These are phyloP conservation scores for Acyrthosiphon pisum DNA, from an alignment of 1,140 invertebrate genomes.

Conservation along the genomic window DNA sequence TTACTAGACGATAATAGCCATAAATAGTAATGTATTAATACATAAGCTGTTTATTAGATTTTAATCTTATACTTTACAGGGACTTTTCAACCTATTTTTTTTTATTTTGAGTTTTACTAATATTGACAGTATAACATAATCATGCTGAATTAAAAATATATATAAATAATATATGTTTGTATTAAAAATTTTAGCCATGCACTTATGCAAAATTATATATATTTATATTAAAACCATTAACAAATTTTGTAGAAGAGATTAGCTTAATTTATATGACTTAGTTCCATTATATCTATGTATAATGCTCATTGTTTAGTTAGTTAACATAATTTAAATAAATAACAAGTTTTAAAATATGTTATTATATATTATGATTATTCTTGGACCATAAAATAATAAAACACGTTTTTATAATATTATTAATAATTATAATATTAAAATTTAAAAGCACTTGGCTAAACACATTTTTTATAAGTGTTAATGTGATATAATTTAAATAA, in stretches of 20 bases:
- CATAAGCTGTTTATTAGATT: background rate
- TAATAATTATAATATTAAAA: background rate
- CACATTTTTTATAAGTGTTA: constrained; percentile 47
- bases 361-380: constrained; percentile 9
- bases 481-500: constrained; percentile 48
- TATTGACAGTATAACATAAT: constrained; percentile 11
- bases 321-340: background rate
- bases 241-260: constrained; percentile 22
- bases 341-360: background rate
- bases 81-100: background rate
- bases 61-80: constrained; percentile 40
- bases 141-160: background rate
- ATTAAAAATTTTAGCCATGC: background rate
- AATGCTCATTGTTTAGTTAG: constrained; percentile 11
- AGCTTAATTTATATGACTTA: constrained; percentile 15
- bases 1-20: background rate
- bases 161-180: background rate
- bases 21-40: background rate
- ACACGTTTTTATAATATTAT: background rate
- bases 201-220: constrained; percentile 18
- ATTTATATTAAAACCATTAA: constrained; percentile 19
- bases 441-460: constrained; percentile 29
- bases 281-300: background rate
- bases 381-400: constrained; percentile 8
- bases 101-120: background rate